These are phyloP conservation scores for Planococcus citri DNA, from an alignment of 1,140 invertebrate genomes.

Conservation along the genomic window DNA sequence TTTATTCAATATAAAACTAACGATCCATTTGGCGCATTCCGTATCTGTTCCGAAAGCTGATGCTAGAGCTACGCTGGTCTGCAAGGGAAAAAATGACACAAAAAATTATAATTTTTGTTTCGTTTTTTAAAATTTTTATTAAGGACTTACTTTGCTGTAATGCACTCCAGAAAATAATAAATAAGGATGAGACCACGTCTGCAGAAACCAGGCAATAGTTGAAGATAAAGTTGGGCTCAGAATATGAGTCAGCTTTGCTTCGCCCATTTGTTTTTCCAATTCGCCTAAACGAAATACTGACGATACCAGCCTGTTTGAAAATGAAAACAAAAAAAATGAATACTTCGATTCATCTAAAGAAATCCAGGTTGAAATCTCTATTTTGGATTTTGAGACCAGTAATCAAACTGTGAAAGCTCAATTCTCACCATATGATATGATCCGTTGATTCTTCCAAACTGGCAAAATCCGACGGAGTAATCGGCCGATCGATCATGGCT, in stretches of 20 bases:
- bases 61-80: slow-evolving; percentile 41
- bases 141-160: slow-evolving; percentile 51
- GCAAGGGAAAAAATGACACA: slow-evolving; percentile 26
- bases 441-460: slow-evolving; percentile 42
- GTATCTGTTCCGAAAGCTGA: slow-evolving; percentile 49
- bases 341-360: too few relatives aligned
- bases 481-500: slow-evolving; percentile 30
- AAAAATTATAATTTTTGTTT: too few relatives aligned
- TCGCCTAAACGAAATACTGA: slow-evolving; percentile 53
- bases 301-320: slow-evolving; percentile 49
- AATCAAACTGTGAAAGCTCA: neutral
- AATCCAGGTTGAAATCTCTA: neutral
- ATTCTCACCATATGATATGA: slow-evolving; percentile 38
- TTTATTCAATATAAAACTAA: slow-evolving; percentile 49
- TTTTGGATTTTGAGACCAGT: neutral
- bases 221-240: slow-evolving; percentile 70
- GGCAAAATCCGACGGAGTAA: slow-evolving; percentile 34
- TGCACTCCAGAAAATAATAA: slow-evolving; percentile 52
- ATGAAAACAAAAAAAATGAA: slow-evolving; percentile 27
- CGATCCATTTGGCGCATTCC: slow-evolving; percentile 43
- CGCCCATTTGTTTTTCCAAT: slow-evolving; percentile 49
- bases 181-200: slow-evolving; percentile 61
- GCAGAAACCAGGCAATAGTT: slow-evolving; percentile 67
- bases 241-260: slow-evolving; percentile 44
- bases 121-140: too few relatives aligned